Evolutionary conservation across 2,797 vertebrate species (phyloP).

Genomic region (Xenopus petersii): DNA sequence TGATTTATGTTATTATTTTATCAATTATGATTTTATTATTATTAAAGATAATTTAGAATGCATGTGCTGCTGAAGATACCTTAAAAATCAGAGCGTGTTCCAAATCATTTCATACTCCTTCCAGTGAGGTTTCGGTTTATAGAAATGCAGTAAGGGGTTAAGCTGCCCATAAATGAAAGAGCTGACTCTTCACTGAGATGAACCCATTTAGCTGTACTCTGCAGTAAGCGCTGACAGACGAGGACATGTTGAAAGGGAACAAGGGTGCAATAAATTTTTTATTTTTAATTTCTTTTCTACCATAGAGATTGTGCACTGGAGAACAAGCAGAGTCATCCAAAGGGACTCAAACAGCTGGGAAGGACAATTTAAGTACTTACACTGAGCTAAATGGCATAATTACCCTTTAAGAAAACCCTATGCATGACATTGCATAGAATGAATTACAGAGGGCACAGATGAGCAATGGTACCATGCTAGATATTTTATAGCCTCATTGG

Average conservation of each 20-base stretch:
- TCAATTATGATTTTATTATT: too few relatives aligned
- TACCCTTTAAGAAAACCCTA: constrained; percentile 1
- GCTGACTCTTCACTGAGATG: constrained; percentile 23
- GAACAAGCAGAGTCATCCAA: constrained; percentile 10
- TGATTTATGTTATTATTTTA: too few relatives aligned
- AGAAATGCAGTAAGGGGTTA: constrained; percentile 9
- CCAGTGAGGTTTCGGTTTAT: not conserved
- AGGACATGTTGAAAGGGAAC: constrained; percentile 20
- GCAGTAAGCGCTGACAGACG: constrained; percentile 14
- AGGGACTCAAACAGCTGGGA: constrained; percentile 16
- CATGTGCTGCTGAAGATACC: not conserved
- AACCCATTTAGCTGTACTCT: constrained; percentile 16
- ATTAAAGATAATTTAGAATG: too few relatives aligned
- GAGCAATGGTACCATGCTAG: not conserved
- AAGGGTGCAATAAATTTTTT: constrained; percentile 30
- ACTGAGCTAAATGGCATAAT: constrained; percentile 1
- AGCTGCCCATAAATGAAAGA: constrained; percentile 7
- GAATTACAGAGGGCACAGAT: not conserved
- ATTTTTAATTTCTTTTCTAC: constrained; percentile 27
- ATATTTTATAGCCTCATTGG: too few relatives aligned
- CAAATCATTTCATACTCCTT: too few relatives aligned
- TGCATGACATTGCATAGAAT: constrained; percentile 1
- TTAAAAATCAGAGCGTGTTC: too few relatives aligned
- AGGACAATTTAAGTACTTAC: constrained; percentile 6
- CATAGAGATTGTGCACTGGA: constrained; percentile 4